Evolutionary conservation across 2,113 vertebrate genomes (phyloP), one percentile per base, ranked within the genome.

Genomic region (Meles meles): DNA sequence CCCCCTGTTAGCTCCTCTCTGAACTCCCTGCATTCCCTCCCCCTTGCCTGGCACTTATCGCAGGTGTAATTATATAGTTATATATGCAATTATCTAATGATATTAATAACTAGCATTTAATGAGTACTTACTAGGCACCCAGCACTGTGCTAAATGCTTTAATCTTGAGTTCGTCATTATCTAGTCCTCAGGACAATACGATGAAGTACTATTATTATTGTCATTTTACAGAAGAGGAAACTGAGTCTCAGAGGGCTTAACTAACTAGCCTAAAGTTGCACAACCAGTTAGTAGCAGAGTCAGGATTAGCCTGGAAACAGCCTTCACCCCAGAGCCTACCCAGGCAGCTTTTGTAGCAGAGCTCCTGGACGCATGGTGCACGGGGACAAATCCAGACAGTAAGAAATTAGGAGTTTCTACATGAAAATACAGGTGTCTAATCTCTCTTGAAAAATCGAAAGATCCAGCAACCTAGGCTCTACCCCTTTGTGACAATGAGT

Each of bases 61-160:
- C 39, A 39, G n/a, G 65, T 31, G 44, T 94, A 92, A 96, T 94
- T 86, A 92, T 5, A 18, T 79, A 97, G 86, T 80, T 97, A 76
- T 27, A 61, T 47, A 47, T 34, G 37, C 63, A 94, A 96, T 97
- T 96, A 94, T 59, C 91, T 93, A 94, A 97, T 97, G 86, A 67
- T 74, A 97, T 96, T 95, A 95, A 93, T 65, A 96, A 49, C 37
- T 27, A 69, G 55, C 44, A 42, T 47, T 91, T 97, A 97, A 94
- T 74, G 61, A 92, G 44, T 52, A 57, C 95, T 96, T 96, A 63
- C 42, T 47, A 89, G 72, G 59, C 31, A 49, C 31, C 52, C 21
- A 47, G 65, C 21, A 20, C 44, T 42, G 34, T 55, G 63, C 71
- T 69, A 84, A 94, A 82, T 18, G 86, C 82, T 83, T 93, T 88